Evolutionary conservation across 92 coral and sea anemone genomes (phyloP).

Genomic region (Parazoanthus atlanticus): DNA sequence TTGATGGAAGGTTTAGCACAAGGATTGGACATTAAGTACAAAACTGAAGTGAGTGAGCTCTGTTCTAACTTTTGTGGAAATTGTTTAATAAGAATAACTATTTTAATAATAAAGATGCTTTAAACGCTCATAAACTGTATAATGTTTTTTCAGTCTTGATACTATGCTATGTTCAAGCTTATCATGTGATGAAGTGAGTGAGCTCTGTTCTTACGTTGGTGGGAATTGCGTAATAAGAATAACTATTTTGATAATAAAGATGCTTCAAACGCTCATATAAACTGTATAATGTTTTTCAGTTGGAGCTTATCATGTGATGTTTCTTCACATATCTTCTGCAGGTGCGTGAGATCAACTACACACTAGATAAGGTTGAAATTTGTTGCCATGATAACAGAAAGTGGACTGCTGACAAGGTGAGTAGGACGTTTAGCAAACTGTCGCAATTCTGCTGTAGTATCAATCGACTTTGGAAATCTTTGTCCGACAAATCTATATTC

Average conservation of each 20-base stretch:
- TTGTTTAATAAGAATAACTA: not conserved
- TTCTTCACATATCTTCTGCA: constrained; percentile 15
- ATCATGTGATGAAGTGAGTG: constrained; percentile 68
- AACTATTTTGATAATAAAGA: no score
- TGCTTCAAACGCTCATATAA: no score
- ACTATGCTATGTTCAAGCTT: no score
- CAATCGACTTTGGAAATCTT: no score
- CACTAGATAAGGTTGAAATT: constrained; percentile 58
- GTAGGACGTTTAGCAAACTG: not conserved
- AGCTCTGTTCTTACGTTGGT: not conserved
- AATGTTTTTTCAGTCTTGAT: not conserved
- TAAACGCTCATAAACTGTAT: no score
- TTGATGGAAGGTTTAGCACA: constrained; percentile 79
- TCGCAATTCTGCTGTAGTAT: no score
- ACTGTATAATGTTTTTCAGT: not conserved
- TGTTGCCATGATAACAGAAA: constrained; percentile 63
- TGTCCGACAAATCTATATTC: no score
- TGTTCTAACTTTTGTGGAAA: not conserved
- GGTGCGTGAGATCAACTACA: constrained; percentile 77
- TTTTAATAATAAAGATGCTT: no score
- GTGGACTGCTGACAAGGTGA: constrained; percentile 78
- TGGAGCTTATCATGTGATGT: not conserved
- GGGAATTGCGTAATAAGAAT: not conserved
- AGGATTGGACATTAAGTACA: constrained; percentile 70
- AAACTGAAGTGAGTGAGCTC: constrained; percentile 56